Evolutionary conservation across 1,140 invertebrate species (phyloP).

Genomic region (Watersipora subatra): DNA sequence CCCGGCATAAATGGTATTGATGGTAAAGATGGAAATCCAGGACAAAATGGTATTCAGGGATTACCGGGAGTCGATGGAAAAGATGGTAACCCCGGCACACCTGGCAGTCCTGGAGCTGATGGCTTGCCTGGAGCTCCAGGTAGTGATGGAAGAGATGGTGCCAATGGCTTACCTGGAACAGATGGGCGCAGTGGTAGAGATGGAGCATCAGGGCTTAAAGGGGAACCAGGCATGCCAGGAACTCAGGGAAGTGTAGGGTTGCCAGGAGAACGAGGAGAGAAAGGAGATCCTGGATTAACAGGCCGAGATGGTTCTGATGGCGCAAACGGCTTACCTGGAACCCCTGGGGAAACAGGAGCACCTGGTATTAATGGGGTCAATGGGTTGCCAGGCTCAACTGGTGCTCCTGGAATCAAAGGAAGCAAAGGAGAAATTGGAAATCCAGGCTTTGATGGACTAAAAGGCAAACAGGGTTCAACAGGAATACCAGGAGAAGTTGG

Average conservation of each 20-base stretch:
- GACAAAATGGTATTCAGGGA: background rate
- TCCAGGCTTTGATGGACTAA: background rate
- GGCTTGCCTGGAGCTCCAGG: background rate
- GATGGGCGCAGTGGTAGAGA: background rate
- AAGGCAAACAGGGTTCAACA: background rate
- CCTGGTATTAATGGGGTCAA: background rate
- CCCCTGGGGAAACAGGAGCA: background rate
- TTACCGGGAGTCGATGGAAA: background rate
- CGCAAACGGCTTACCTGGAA: constrained; percentile 2
- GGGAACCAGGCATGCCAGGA: background rate
- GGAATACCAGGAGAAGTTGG: background rate
- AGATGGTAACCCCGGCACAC: background rate
- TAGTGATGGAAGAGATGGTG: background rate
- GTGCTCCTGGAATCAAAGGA: background rate
- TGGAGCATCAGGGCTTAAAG: constrained; percentile 1
- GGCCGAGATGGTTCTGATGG: background rate
- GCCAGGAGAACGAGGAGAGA: background rate
- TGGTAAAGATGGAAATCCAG: constrained; percentile 6
- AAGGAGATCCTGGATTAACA: background rate
- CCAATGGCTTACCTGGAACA: constrained; percentile 2
- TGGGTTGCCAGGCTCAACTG: background rate
- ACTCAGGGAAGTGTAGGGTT: background rate
- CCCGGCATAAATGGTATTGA: constrained; percentile 1
- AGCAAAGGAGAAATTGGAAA: background rate
- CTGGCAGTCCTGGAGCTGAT: background rate